These are phyloP conservation scores for Drosophila sp. DNA, from an alignment of 1,140 invertebrate genomes.

Conservation along the genomic window DNA sequence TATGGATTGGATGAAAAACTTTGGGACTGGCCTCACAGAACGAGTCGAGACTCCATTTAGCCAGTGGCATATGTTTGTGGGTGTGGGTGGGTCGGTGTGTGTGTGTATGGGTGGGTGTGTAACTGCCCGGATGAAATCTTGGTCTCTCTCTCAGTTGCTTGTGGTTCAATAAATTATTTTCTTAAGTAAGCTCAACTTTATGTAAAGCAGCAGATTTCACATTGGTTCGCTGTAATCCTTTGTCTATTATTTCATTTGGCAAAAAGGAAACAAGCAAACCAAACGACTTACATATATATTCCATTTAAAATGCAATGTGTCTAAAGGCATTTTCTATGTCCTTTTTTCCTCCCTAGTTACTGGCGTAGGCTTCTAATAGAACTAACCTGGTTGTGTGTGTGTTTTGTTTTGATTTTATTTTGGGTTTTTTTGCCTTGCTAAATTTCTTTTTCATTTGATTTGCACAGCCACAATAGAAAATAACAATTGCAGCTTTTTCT, in stretches of 20 bases:
- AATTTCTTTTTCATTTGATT: slow-evolving; percentile 45
- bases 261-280: slow-evolving; percentile 27
- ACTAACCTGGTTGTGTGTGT: slow-evolving; percentile 22
- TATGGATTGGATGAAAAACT: not conserved
- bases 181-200: slow-evolving; percentile 77
- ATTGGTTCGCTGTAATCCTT: slow-evolving; percentile 66
- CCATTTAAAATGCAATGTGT: slow-evolving; percentile 74
- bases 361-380: slow-evolving; percentile 40
- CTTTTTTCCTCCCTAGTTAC: slow-evolving; percentile 16
- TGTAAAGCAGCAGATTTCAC: slow-evolving; percentile 68
- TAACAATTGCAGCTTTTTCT: not conserved
- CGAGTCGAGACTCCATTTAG: not conserved
- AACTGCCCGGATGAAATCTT: slow-evolving; percentile 38
- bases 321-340: slow-evolving; percentile 40
- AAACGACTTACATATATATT: slow-evolving; percentile 73
- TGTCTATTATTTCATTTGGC: slow-evolving; percentile 76
- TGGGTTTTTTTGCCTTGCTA: slow-evolving; percentile 59
- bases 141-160: slow-evolving; percentile 20
- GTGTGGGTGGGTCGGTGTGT: not conserved
- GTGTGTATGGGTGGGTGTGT: not conserved
- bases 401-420: not conserved
- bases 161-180: slow-evolving; percentile 76
- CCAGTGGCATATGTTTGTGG: not conserved
- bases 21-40: not conserved
- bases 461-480: slow-evolving; percentile 29